Evolutionary conservation across 2,797 vertebrate genomes (phyloP).

Genomic region (Enteromius treurensis): DNA sequence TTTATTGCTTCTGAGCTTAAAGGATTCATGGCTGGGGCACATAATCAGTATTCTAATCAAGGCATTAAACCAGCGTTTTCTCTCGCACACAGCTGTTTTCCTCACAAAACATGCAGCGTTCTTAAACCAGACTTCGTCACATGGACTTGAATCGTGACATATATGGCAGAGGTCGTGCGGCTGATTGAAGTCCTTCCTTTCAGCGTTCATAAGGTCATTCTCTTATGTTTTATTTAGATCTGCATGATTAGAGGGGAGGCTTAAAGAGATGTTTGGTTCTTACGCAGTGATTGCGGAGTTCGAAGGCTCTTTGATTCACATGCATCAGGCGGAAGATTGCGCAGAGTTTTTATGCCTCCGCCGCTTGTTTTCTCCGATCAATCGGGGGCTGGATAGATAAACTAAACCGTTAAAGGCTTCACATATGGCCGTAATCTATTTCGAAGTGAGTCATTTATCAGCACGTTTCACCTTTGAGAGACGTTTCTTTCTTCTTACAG

Average conservation of each 20-base stretch:
- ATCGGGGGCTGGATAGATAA: constrained; percentile 7
- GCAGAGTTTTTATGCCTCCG: background rate
- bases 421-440: constrained; percentile 27
- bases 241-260: constrained; percentile 5
- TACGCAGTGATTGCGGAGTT: background rate
- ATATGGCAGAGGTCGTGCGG: background rate
- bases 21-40: constrained; percentile 34
- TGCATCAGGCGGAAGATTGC: background rate
- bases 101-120: background rate
- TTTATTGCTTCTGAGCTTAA: constrained; percentile 60
- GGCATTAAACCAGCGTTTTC: constrained; percentile 48
- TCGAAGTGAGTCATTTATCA: constrained; percentile 46
- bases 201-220: constrained; percentile 3
- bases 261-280: constrained; percentile 28
- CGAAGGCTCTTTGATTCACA: constrained; percentile 19
- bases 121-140: background rate
- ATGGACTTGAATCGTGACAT: constrained; percentile 4
- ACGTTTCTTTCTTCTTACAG: constrained; percentile 13
- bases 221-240: constrained; percentile 38
- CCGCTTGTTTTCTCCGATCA: constrained; percentile 12
- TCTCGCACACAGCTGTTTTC: constrained; percentile 23
- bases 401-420: constrained; percentile 28
- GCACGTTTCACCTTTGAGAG: constrained; percentile 35
- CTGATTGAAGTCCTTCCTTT: constrained; percentile 34
- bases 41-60: constrained; percentile 56